Base-by-base conservation (phyloP, 2,888 invertebrate genomes). In the Cheilosia soror region DNA sequence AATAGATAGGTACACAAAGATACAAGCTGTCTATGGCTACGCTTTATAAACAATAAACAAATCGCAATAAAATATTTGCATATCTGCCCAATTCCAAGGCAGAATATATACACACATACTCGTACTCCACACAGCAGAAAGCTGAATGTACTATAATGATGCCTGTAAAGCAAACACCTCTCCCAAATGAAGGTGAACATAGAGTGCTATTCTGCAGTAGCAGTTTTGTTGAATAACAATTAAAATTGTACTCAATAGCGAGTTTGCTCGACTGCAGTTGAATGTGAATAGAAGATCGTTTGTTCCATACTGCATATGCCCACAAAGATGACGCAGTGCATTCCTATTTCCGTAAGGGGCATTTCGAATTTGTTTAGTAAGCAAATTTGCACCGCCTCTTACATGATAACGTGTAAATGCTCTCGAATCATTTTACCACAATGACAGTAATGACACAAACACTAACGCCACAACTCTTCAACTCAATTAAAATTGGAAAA, bases 191-290 rank as follows among this genome's bases (percentile, higher is more conserved):
- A 69, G 77, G 77, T 77, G 69, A 77, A 33, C 51, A 4, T 69
- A 33, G 33, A 29, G 29, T 15, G n/a, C 27, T 42, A 42, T 44
- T 60, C 49, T 20, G 25, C 58, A 62, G 9, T 53, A 44, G 53
- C 44, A 55, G 71, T 82, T 76, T 49, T 68, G 42, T 57, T 60
- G 78, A 78, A 82, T 68, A 63, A 69, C 72, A 79, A 83, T 83
- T 78, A 57, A 49, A 62, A 47, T 66, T 71, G 40, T 63, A 69
- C 57, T 62, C 33, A 62, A 55, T 53, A 53, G 25, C 51, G 13
- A 4, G n/a, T 57, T 25, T n/a, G 29, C n/a, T 15, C 20, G 42
- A 51, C 42, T 73, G 55, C 55, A 31, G 29, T 42, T 31, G 25
- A 11, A 20, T 42, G 51, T 13, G 5, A 47, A 20, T 4, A 11